These are phyloP conservation scores for Struthidea cinerea DNA, from an alignment of 2,113 vertebrate genomes.

Conservation along the genomic window DNA sequence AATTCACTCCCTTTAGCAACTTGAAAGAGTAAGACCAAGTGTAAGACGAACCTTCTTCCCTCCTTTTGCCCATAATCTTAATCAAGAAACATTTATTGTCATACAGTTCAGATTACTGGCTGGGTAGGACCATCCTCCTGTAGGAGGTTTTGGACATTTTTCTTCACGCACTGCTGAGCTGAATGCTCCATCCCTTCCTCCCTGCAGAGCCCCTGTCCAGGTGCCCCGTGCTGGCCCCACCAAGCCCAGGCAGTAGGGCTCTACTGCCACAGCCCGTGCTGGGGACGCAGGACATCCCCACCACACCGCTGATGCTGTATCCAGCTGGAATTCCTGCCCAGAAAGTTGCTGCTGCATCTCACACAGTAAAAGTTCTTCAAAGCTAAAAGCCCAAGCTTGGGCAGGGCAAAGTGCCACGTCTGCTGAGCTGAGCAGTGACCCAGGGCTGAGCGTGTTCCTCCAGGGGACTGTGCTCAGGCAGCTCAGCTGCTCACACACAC, in stretches of 20 bases:
- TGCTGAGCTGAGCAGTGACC: not conserved
- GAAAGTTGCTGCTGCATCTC: not conserved
- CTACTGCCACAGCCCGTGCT: not conserved
- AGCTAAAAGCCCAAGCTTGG: not conserved
- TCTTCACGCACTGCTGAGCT: not conserved
- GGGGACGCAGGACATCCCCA: not conserved
- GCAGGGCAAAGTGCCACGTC: fast-evolving
- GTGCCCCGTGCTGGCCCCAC: not conserved
- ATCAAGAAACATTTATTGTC: not conserved
- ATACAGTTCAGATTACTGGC: fast-evolving
- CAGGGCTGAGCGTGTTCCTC: not conserved
- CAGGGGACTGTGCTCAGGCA: not conserved
- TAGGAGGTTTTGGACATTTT: not conserved
- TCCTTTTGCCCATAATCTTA: not conserved
- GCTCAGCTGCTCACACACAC: not conserved
- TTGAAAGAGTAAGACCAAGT: not conserved
- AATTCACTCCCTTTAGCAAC: not conserved
- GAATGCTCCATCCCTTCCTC: not conserved
- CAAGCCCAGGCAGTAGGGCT: not conserved
- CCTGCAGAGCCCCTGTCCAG: not conserved
- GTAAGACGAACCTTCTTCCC: not conserved
- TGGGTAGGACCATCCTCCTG: not conserved
- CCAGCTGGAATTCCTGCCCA: not conserved
- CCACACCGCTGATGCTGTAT: not conserved
- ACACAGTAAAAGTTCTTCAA: not conserved